phyloP scores from a whole-genome alignment of 2,113 vertebrate genomes.

The Platycercus adscitus region DNA sequence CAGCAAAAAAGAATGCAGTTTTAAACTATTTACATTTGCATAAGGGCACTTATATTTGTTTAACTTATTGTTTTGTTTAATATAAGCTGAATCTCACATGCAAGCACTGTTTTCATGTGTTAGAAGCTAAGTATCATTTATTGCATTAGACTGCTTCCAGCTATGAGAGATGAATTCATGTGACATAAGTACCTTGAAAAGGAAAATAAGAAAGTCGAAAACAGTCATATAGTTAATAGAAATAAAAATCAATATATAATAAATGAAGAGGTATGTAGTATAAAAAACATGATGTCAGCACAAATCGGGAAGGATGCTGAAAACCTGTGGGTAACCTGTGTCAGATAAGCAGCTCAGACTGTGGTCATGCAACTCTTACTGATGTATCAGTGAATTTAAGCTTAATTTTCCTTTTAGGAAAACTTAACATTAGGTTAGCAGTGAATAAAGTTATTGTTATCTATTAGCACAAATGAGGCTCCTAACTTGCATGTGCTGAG shows the following conservation, averaged over 20 bases:
- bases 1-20: background rate
- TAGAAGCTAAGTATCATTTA: background rate
- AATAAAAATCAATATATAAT: slow-evolving; percentile 58
- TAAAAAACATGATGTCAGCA: background rate
- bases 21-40: background rate
- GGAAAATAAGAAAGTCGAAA: slow-evolving; percentile 15
- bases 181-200: background rate
- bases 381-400: background rate
- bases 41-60: background rate
- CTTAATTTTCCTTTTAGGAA: background rate
- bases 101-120: background rate
- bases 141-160: background rate
- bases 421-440: background rate
- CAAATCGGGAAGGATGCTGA: background rate
- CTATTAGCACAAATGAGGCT: background rate
- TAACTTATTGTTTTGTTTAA: background rate
- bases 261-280: background rate
- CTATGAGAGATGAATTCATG: background rate
- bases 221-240: background rate
- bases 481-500: background rate
- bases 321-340: background rate
- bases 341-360: background rate
- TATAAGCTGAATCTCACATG: background rate
- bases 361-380: background rate
- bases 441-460: background rate